A percentile compares a stretch with the other conserved stretches of the same genome.
These are phyloP conservation scores for Taenaris catops DNA, from an alignment of 2,888 invertebrate species.

Conservation along the genomic window DNA sequence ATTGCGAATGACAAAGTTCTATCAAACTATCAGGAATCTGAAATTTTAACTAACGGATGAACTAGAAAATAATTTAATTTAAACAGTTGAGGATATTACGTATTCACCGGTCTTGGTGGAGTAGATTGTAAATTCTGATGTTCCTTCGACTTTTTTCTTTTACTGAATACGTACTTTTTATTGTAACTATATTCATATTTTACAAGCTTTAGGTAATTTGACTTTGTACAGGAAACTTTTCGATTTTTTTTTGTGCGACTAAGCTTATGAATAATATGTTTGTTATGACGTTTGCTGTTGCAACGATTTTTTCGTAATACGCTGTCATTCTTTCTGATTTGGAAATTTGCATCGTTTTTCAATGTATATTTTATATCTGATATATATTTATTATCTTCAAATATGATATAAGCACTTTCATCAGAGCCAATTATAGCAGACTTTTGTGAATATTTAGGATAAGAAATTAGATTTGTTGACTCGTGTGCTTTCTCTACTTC, in stretches of 20 bases:
- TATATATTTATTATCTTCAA: slow-evolving; percentile 23
- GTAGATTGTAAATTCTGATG: slow-evolving; percentile 28
- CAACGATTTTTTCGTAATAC: background rate
- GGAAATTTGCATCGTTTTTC: background rate
- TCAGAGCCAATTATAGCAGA: slow-evolving; percentile 1
- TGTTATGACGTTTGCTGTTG: background rate
- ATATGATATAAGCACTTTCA: background rate
- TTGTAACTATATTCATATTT: slow-evolving; percentile 30
- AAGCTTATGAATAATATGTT: slow-evolving; percentile 1
- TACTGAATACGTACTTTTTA: slow-evolving; percentile 21
- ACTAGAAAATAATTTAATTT: too few relatives aligned
- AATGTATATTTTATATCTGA: background rate
- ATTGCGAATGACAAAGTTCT: slow-evolving; percentile 32
- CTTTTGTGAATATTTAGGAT: background rate
- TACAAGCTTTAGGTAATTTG: slow-evolving; percentile 27
- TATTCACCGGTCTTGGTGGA: slow-evolving; percentile 45
- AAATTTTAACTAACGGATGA: slow-evolving; percentile 20
- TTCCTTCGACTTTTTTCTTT: slow-evolving; percentile 26
- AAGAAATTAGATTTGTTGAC: background rate
- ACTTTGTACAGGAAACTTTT: slow-evolving; percentile 24
- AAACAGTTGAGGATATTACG: too few relatives aligned
- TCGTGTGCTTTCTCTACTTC: background rate
- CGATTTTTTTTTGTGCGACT: slow-evolving; percentile 34
- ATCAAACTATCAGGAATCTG: slow-evolving; percentile 55
- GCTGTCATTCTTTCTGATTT: background rate